These are phyloP conservation scores for Eucera pruinosa DNA, from an alignment of 2,888 invertebrate genomes.

Conservation along the genomic window DNA sequence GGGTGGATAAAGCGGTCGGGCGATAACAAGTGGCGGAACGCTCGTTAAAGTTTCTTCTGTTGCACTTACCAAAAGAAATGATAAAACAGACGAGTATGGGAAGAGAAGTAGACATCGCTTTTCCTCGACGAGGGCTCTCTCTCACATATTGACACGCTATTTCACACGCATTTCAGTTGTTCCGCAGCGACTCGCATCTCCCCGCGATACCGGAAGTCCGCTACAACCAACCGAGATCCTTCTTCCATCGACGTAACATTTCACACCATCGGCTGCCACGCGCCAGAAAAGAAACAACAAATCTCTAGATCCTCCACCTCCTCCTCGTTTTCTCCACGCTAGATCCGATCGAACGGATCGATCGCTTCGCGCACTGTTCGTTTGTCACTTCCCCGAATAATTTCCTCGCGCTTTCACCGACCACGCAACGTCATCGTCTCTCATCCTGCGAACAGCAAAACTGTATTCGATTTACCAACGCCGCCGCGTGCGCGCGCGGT, in stretches of 20 bases:
- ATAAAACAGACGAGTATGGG: conserved; percentile 79
- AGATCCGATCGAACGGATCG: not conserved
- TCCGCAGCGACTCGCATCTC: conserved; percentile 26
- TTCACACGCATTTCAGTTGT: conserved; percentile 70
- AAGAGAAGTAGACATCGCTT: conserved; percentile 82
- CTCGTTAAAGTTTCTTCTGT: too few species aligned
- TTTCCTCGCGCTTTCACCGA: too few species aligned
- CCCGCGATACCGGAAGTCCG: not conserved
- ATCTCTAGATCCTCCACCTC: too few species aligned
- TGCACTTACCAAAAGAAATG: conserved; percentile 82
- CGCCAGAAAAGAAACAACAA: too few species aligned
- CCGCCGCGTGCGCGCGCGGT: too few species aligned
- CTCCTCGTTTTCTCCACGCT: too few species aligned
- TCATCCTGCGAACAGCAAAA: too few species aligned
- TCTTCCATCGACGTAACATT: too few species aligned
- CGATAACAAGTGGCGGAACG: not conserved
- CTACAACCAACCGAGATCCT: too few species aligned
- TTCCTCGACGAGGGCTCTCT: conserved; percentile 70
- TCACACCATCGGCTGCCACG: too few species aligned
- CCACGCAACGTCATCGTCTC: too few species aligned
- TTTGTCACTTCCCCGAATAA: not conserved
- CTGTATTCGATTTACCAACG: not conserved
- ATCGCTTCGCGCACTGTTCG: not conserved
- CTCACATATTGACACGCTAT: conserved; percentile 78
- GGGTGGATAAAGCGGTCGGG: too few species aligned